Evolutionary conservation across 2,113 vertebrate species (phyloP).

Genomic region (Arizona elegans): DNA sequence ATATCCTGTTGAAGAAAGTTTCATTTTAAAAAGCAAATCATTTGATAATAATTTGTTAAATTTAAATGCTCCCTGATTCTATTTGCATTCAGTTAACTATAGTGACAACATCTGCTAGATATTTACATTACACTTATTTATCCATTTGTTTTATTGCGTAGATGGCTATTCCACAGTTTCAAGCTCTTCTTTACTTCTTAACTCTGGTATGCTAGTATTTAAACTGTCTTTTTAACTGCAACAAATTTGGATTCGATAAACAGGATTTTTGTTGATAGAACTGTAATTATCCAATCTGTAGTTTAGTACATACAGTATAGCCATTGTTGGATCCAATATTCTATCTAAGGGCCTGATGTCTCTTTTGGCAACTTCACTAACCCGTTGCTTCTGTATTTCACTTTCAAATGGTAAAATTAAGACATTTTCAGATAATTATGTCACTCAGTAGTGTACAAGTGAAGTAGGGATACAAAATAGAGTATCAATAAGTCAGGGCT

Average conservation of each 20-base stretch:
- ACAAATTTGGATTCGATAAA: slow-evolving; percentile 54
- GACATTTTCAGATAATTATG: slow-evolving; percentile 64
- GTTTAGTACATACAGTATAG: slow-evolving; percentile 53
- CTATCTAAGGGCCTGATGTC: slow-evolving; percentile 46
- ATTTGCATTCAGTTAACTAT: not conserved
- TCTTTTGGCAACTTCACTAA: slow-evolving; percentile 59
- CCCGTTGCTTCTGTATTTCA: slow-evolving; percentile 59
- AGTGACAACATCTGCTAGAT: not conserved
- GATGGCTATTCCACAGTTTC: not conserved
- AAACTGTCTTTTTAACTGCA: slow-evolving; percentile 33
- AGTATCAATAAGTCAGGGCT: slow-evolving; percentile 48
- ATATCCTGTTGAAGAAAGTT: not conserved
- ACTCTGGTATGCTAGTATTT: slow-evolving; percentile 39
- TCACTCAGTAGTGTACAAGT: slow-evolving; percentile 48
- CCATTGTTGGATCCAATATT: slow-evolving; percentile 54
- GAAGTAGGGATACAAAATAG: slow-evolving; percentile 55
- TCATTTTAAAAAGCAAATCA: not conserved
- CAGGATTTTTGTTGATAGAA: slow-evolving; percentile 48
- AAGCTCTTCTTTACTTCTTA: slow-evolving; percentile 28
- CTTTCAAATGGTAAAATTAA: slow-evolving; percentile 61
- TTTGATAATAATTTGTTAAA: not conserved
- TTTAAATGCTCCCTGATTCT: not conserved
- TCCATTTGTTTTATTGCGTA: slow-evolving; percentile 27
- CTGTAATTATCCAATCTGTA: slow-evolving; percentile 60
- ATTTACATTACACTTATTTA: slow-evolving; percentile 31